Percentiles rank a stretch among this genome's conserved stretches.
phyloP scores from a whole-genome alignment of 53 echinoderm and acorn worm species.

The Echinarachnius parma region DNA sequence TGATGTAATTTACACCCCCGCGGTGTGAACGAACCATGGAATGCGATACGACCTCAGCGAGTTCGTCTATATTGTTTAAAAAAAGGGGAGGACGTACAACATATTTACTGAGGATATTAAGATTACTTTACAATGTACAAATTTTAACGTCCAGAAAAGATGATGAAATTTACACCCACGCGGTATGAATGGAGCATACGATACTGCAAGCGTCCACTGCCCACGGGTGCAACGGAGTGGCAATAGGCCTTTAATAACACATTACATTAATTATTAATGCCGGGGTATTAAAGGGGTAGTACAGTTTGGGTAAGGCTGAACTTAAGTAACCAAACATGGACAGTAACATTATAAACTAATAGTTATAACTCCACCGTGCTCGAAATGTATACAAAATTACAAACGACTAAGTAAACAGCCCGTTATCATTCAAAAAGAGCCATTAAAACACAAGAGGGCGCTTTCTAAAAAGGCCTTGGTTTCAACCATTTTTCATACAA shows the following conservation, averaged over 20 bases:
- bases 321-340: too few species aligned
- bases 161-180: conserved; percentile 70
- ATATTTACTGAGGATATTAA: neutral
- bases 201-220: neutral
- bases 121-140: conserved; percentile 15
- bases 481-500: too few species aligned
- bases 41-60: conserved; percentile 64
- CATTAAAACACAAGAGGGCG: too few species aligned
- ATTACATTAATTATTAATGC: neutral
- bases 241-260: neutral
- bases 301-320: too few species aligned
- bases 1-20: conserved; percentile 71
- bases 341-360: too few species aligned
- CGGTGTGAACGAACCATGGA: conserved; percentile 47
- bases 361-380: too few species aligned
- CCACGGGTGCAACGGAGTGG: neutral
- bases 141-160: conserved; percentile 91
- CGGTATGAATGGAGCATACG: conserved; percentile 48
- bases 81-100: neutral
- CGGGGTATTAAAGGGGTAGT: too few species aligned
- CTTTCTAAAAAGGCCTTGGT: too few species aligned
- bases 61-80: conserved; percentile 58
- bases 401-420: too few species aligned
- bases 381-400: too few species aligned
- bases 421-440: too few species aligned